Evolutionary conservation across 2,888 invertebrate species (phyloP), one percentile per base, ranked within the genome.

Genomic region (Microplitis deprimator): DNA sequence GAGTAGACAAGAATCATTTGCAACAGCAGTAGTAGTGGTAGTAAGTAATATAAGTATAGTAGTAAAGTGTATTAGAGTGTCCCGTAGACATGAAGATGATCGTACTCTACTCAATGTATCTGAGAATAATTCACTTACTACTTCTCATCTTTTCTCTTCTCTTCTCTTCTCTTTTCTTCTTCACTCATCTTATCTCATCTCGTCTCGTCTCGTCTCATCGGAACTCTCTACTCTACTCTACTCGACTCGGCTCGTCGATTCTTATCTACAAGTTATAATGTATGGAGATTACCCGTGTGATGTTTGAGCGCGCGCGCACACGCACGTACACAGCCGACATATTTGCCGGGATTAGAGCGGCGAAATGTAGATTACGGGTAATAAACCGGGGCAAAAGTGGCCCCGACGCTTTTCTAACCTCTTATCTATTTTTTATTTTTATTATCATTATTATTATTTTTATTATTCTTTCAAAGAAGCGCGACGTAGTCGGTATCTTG

Each of bases 301-400:
- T 50, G 50, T 50, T 50, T 50, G 50, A 69, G 69, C 62, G 65
- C 67, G 75, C 62, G 65, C 67, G 75, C 40, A 64, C 69, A 50
- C 50, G 50, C 50, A 50, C 50, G 50, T 69, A 62, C 64, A 62
- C 69, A 64, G 69, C 69, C 69, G 69, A 75, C 75, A 75, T 41
- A 68, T 75, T 75, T 64, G 29, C 64, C 40, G 50, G 75, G 75
- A 75, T 75, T 75, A 75, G 75, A 75, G 75, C 75, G 75, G 70
- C 75, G 75, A 75, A 75, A 75, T 75, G 75, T 75, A 75, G 75
- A 75, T 75, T 75, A 75, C 61, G 69, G 75, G 75, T 75, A 75
- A 75, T 75, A 75, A 75, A 75, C 75, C 64, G 75, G 75, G 75
- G 75, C 75, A 69, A 75, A 75, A 69, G 69, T 69, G 69, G 75